Evolutionary conservation across 2,113 vertebrate genomes (phyloP), one percentile per base, ranked within the genome.

Genomic region (Alaudala cheleensis): DNA sequence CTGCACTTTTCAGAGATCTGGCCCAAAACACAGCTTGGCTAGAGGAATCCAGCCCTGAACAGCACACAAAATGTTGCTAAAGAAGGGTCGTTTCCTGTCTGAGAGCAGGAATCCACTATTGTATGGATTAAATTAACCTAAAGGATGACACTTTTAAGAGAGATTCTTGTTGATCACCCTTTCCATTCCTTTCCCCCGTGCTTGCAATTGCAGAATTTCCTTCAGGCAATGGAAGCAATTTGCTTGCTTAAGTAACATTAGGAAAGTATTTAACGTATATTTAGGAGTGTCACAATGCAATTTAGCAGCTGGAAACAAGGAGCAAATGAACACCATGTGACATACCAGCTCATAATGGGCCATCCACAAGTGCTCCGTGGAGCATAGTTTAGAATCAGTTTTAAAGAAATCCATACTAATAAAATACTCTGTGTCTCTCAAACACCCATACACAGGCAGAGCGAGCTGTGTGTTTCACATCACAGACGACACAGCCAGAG

Each of bases 241-340:
- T 95, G 40, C 84, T 95, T 94, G 91, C 93, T 94, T 93, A 94
- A 97, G 93, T 95, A 96, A 92, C 90, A 92, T 94, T 94, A 96
- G 72, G 69, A 79, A 95, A 67, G 82, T 94, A 93, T 97, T 97
- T 97, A 96, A 95, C 12, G 4, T 95, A 84, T 96, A 97, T 96
- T 96, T 95, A 95, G 86, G 94, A 95, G 88, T 94, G 95, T 86
- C 95, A 95, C 83, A 69, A 80, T 84, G 92, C 93, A 96, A 96
- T 96, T 97, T 95, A 96, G 82, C 96, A 97, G 94, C 93, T 94
- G 94, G 93, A 97, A 96, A 92, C 94, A 92, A 86, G 92, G 31
- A 96, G 90, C 71, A 93, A 96, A 96, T 93, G 90, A 93, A 87
- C 83, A 95, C 90, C 95, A 96, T 95, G 93, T 96, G 95, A 96